Conservation (phyloP, 2,113 vertebrate species). For the Marcusenius ussheri region DNA sequence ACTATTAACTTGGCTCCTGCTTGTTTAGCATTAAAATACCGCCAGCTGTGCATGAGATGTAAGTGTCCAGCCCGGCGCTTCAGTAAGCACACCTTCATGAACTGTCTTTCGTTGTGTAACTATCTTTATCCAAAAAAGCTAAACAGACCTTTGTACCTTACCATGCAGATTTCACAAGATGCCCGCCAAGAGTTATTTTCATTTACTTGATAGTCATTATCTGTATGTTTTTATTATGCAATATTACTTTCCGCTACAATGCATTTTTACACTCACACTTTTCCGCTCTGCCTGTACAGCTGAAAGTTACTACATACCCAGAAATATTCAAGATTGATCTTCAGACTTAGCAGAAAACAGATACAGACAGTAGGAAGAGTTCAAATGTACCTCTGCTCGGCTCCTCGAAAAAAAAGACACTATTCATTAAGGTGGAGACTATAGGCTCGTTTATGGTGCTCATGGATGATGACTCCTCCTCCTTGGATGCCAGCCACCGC, state of each 20-base stretch:
- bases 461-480: conserved; percentile 36
- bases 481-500: not conserved
- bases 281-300: not conserved
- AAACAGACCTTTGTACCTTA: conserved; percentile 40
- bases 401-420: not conserved
- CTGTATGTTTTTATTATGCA: not conserved
- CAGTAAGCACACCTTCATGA: not conserved
- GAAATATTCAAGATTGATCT: not conserved
- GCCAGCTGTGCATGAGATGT: not conserved
- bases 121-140: conserved; percentile 19
- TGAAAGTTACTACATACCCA: not conserved
- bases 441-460: not conserved
- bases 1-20: conserved; percentile 11
- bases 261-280: not conserved
- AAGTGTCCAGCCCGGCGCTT: not conserved
- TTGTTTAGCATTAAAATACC: not conserved
- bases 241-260: not conserved
- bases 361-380: not conserved
- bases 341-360: not conserved
- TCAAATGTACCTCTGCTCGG: not conserved
- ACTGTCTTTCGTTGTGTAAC: conserved; percentile 19
- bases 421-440: conserved; percentile 37
- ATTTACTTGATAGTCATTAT: not conserved
- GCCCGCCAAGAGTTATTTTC: not conserved
- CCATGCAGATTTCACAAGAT: conserved; percentile 23